Base-by-base conservation (phyloP, 2,888 invertebrate species). In the Margaritifera margaritifera region DNA sequence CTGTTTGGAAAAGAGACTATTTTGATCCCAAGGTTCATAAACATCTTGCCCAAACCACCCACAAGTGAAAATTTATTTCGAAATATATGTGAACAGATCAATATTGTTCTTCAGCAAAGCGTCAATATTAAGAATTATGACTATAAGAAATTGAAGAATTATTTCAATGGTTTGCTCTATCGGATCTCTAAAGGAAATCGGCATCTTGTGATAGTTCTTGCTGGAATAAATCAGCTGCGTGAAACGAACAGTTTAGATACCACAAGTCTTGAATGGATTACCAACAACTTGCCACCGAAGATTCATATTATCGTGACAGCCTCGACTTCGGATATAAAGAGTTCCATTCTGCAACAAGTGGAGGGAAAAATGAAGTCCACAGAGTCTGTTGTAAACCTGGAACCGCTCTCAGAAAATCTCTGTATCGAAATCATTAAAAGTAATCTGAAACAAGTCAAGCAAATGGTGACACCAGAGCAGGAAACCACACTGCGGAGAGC, bases 141-240 rank as follows among this genome's bases (percentile, higher is more conserved):
- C 18, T 53, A 77, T 15, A 59, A 67, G 20, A 69, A 76, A 53
- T 60, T 81, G 22, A 72, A 71, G 20, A 80, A 78, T 59, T 84
- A 81, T 65, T 79, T 85, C 58, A 80, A 83, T 25, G 79, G 82
- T 19, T 74, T 83, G 50, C 66, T 83, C 55, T 78, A 83, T 64
- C 73, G 80, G 52, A 72, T 83, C 6, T 80, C 82, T 1, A 80
- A 80, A 53, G 74, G 77, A 18, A 56, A 67, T 24, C 67, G 71
- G 11, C 78, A 80, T 62, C 64, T 79, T 53, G 64, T 79, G 20
- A 66, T 80, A 54, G 67, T 72, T 22, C 65, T 80, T 4, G 79
- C 75, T 61, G 73, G 74, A 54, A 69, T 85, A n/a, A 85, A 85
- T 64, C 81, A 83, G 54, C 74, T 77, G 54, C 67, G 74, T 42